phyloP scores from a whole-genome alignment of 2,888 invertebrate species.

The Macrosiphum euphorbiae region DNA sequence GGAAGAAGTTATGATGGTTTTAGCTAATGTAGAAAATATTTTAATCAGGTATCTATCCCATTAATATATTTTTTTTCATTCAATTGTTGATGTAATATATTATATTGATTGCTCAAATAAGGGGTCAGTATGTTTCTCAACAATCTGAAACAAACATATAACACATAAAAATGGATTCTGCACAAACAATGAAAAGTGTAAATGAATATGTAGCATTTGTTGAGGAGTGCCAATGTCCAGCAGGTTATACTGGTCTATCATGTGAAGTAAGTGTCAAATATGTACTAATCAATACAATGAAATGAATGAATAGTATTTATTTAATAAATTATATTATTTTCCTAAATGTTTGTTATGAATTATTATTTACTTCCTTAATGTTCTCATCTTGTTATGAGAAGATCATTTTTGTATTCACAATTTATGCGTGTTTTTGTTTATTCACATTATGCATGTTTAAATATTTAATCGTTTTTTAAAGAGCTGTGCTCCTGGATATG shows the following conservation, averaged over 20 bases:
- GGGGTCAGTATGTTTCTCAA: constrained; percentile 79
- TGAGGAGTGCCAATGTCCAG: constrained; percentile 91
- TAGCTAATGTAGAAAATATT: constrained; percentile 87
- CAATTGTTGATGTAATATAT: not conserved
- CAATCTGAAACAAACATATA: constrained; percentile 80
- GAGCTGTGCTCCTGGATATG: constrained; percentile 86
- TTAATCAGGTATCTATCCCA: constrained; percentile 76
- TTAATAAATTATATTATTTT: not conserved
- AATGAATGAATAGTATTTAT: not conserved
- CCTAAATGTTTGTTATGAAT: not conserved
- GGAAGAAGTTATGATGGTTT: constrained; percentile 95
- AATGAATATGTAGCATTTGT: constrained; percentile 85
- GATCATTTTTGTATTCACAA: not conserved
- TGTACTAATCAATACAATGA: not conserved
- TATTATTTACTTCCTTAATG: not conserved
- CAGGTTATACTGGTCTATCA: constrained; percentile 83
- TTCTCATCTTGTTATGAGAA: not conserved
- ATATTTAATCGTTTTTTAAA: constrained; percentile 69
- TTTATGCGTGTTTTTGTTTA: not conserved
- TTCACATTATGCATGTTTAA: not conserved
- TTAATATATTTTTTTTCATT: not conserved
- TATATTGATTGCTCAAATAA: constrained; percentile 67
- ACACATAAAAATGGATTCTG: constrained; percentile 85
- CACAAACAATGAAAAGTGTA: constrained; percentile 80
- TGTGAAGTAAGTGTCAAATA: constrained; percentile 77